Evolutionary conservation across 2,797 vertebrate genomes (phyloP).

Genomic region (Malurus leucopterus): DNA sequence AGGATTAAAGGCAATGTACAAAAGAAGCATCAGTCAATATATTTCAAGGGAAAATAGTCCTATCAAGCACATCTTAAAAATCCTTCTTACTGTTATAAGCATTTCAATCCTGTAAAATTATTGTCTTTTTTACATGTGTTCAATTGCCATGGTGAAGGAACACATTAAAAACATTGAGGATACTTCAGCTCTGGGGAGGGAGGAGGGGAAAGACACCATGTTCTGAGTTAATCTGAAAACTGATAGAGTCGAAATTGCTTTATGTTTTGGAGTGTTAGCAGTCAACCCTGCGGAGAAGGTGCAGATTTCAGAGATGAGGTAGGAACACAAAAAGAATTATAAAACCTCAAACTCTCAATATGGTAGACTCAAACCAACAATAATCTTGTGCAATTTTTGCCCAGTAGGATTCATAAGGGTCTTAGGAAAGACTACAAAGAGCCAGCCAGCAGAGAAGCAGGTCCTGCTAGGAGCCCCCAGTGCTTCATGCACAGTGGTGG

Average conservation of each 20-base stretch:
- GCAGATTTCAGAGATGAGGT: background rate
- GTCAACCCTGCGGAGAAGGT: background rate
- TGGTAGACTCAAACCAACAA: background rate
- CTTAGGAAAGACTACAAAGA: background rate
- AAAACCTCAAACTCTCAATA: background rate
- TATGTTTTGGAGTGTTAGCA: background rate
- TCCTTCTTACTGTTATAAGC: background rate
- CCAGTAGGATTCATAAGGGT: background rate
- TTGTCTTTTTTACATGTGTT: background rate
- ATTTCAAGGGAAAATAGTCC: background rate
- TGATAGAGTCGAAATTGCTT: background rate
- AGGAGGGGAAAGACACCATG: background rate
- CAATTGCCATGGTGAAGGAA: background rate
- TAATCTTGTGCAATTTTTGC: background rate
- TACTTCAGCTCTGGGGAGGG: background rate
- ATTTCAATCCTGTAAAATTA: background rate
- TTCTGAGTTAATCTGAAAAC: background rate
- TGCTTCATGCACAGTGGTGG: accelerated
- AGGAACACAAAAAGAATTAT: background rate
- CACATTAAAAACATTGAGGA: background rate
- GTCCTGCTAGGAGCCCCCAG: background rate
- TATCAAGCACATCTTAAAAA: background rate
- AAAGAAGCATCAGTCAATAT: background rate
- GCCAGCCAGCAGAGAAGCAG: accelerated
- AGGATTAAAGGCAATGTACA: background rate